These are phyloP conservation scores for Ibycter americanus DNA, from an alignment of 2,797 vertebrate genomes.

Conservation along the genomic window DNA sequence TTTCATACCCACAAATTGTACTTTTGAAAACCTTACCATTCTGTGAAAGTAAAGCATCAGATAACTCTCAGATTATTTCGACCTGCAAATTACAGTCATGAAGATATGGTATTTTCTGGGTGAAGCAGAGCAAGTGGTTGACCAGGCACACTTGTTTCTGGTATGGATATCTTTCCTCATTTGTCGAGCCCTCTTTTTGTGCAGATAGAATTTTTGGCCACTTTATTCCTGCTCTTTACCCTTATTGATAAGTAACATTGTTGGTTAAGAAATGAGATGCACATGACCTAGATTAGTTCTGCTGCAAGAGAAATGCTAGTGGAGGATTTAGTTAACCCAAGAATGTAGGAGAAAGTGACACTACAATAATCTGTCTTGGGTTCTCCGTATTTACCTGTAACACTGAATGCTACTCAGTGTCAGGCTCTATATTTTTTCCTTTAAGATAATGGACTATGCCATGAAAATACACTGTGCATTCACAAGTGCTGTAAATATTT, in stretches of 20 bases:
- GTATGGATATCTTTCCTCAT: not conserved
- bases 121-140: not conserved
- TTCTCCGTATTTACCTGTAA: not conserved
- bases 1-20: not conserved
- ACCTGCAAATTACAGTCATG: not conserved
- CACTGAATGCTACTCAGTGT: not conserved
- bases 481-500: not conserved
- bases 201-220: not conserved
- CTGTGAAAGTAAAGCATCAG: not conserved
- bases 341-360: not conserved
- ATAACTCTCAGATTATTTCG: not conserved
- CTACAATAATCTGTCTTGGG: not conserved
- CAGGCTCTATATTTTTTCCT: not conserved
- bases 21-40: not conserved
- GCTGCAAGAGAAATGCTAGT: not conserved
- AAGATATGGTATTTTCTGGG: not conserved
- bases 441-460: not conserved
- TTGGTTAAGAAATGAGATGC: not conserved
- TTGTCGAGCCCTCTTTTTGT: not conserved
- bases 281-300: not conserved
- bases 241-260: not conserved
- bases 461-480: not conserved
- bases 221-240: not conserved
- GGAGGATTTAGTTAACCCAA: fast-evolving
- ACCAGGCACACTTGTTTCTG: not conserved